Evolutionary conservation across 2,113 vertebrate genomes (phyloP).

Genomic region (Eulacestoma nigropectus): DNA sequence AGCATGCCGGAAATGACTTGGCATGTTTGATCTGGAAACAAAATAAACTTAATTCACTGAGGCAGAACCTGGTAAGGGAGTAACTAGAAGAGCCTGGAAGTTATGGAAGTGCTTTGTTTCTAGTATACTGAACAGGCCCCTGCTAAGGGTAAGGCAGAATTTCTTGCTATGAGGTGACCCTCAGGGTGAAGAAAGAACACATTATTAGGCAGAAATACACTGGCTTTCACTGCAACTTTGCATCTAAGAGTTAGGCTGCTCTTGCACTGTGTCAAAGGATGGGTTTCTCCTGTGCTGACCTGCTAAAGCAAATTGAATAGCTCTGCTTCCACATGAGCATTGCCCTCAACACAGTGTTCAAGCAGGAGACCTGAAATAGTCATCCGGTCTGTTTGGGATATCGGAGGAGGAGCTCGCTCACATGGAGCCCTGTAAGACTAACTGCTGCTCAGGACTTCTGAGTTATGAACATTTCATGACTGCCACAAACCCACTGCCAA

Average conservation of each 20-base stretch:
- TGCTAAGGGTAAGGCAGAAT: background rate
- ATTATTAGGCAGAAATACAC: background rate
- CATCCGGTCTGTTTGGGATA: background rate
- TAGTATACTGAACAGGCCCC: background rate
- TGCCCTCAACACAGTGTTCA: rapidly evolving
- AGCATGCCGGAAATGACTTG: background rate
- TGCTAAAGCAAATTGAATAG: background rate
- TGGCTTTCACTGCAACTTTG: background rate
- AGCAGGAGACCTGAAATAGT: background rate
- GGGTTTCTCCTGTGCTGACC: background rate
- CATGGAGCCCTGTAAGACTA: background rate
- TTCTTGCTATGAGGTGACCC: background rate
- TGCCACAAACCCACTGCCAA: background rate
- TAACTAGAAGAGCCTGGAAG: background rate
- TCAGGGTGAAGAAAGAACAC: background rate
- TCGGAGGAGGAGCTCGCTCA: background rate
- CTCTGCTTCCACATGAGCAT: rapidly evolving
- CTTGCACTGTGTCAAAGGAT: background rate
- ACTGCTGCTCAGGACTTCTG: background rate
- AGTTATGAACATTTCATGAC: background rate
- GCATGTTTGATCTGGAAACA: background rate
- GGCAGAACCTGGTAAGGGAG: background rate
- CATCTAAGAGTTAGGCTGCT: background rate
- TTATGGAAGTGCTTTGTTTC: background rate
- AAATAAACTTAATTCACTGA: background rate